Percentiles rank a stretch among this genome's conserved stretches.
These are phyloP conservation scores for Macroteleia sp. DNA, from an alignment of 2,888 invertebrate genomes.

Conservation along the genomic window DNA sequence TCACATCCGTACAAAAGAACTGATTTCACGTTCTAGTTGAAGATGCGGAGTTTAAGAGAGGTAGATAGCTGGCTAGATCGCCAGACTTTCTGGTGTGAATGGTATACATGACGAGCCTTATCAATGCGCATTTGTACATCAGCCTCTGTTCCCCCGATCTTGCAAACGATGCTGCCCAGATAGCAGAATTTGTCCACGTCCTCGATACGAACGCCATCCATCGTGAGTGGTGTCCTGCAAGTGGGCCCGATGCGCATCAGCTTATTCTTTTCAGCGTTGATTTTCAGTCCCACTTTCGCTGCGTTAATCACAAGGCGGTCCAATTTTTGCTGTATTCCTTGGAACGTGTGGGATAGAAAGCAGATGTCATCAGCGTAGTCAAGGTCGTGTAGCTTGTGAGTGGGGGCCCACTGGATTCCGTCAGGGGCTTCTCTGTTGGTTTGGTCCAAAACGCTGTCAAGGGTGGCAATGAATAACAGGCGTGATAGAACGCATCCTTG, in stretches of 20 bases:
- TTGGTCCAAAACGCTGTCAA: background rate
- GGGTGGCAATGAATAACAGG: conserved; percentile 11
- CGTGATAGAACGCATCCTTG: conserved; percentile 20
- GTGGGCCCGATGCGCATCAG: background rate
- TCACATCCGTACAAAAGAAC: too few species aligned
- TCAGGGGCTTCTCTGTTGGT: background rate
- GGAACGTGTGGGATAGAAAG: background rate
- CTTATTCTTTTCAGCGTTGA: background rate
- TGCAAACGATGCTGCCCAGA: conserved; percentile 2
- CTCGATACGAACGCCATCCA: background rate
- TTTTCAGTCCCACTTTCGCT: background rate
- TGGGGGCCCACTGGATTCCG: conserved; percentile 8
- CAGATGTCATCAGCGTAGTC: conserved; percentile 12
- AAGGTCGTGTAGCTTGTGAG: conserved; percentile 13
- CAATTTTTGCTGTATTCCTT: background rate
- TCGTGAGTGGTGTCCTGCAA: background rate
- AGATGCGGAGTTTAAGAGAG: background rate
- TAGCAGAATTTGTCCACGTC: conserved; percentile 11
- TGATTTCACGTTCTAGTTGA: conserved; percentile 14
- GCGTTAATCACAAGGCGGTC: background rate
- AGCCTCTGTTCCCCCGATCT: conserved; percentile 8
- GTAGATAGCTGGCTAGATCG: conserved; percentile 11
- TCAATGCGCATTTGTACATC: conserved; percentile 3
- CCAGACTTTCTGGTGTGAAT: conserved; percentile 3
- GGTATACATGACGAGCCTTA: background rate